phyloP scores from a whole-genome alignment of 2,797 vertebrate species.

The Brachyalestes nurse region DNA sequence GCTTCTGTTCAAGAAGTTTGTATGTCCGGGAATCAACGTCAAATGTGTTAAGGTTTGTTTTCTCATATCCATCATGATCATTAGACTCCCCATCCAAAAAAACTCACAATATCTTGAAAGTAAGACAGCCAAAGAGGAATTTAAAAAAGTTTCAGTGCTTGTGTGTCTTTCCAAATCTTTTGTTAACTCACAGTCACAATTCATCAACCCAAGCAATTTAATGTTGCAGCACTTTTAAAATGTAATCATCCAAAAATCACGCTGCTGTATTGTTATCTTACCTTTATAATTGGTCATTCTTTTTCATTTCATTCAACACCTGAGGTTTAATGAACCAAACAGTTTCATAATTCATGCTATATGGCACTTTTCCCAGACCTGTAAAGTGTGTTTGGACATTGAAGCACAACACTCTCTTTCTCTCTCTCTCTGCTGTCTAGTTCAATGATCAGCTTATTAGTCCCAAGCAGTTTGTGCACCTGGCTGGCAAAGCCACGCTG shows the following conservation, averaged over 20 bases:
- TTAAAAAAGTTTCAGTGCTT: background rate
- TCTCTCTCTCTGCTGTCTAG: conserved; percentile 65
- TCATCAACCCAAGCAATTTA: background rate
- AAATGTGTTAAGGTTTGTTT: conserved; percentile 92
- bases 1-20: conserved; percentile 95
- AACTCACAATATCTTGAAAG: background rate
- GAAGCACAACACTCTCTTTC: conserved; percentile 80
- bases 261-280: background rate
- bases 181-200: background rate
- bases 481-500: conserved; percentile 92
- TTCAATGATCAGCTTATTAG: conserved; percentile 95
- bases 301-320: conserved; percentile 5
- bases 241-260: background rate
- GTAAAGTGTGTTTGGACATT: conserved; percentile 54
- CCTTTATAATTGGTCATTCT: background rate
- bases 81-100: background rate
- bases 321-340: conserved; percentile 3
- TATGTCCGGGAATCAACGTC: conserved; percentile 97
- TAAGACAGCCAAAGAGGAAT: background rate
- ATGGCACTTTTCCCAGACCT: conserved; percentile 4
- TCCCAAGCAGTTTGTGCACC: conserved; percentile 93
- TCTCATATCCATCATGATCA: background rate
- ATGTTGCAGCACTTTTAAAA: background rate
- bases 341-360: background rate
- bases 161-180: background rate